These are phyloP conservation scores for Drosophila sucinea DNA, from an alignment of 1,140 invertebrate genomes.

Conservation along the genomic window DNA sequence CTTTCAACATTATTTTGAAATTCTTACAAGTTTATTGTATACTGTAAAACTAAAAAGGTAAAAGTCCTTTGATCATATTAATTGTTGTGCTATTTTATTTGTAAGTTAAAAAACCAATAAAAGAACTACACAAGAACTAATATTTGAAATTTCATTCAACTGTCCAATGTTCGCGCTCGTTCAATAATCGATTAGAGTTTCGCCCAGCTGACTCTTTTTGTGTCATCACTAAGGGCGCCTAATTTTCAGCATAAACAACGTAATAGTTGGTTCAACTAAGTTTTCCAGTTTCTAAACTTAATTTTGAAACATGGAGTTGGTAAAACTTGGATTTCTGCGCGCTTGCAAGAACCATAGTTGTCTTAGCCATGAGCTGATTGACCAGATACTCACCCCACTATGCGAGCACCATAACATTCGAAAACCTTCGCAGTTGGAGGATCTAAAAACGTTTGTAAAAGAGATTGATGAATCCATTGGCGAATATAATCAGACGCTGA, in stretches of 20 bases:
- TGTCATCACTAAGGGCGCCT: conserved; percentile 1
- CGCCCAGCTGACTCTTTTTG: background rate
- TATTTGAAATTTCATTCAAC: background rate
- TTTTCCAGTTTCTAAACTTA: background rate
- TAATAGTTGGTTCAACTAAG: background rate
- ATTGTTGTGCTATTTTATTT: conserved; percentile 72
- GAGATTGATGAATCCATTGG: conserved; percentile 44
- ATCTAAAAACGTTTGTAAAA: conserved; percentile 39
- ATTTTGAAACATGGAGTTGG: conserved; percentile 35
- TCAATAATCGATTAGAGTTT: background rate
- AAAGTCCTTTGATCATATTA: conserved; percentile 62
- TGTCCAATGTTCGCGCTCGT: background rate
- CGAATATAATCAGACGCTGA: conserved; percentile 41
- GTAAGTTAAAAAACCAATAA: conserved; percentile 57
- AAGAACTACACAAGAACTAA: conserved; percentile 26
- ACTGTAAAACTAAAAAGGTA: conserved; percentile 37
- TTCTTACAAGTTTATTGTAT: conserved; percentile 36
- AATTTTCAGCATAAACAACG: background rate
- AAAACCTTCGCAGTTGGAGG: conserved; percentile 47
- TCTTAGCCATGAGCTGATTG: conserved; percentile 45
- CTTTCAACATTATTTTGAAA: conserved; percentile 28
- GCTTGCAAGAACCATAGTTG: conserved; percentile 64
- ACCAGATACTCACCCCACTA: conserved; percentile 47
- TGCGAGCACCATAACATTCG: conserved; percentile 42
- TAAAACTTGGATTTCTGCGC: conserved; percentile 54